phyloP scores from a whole-genome alignment of 2,888 invertebrate genomes.

The Eupithecia inturbata region DNA sequence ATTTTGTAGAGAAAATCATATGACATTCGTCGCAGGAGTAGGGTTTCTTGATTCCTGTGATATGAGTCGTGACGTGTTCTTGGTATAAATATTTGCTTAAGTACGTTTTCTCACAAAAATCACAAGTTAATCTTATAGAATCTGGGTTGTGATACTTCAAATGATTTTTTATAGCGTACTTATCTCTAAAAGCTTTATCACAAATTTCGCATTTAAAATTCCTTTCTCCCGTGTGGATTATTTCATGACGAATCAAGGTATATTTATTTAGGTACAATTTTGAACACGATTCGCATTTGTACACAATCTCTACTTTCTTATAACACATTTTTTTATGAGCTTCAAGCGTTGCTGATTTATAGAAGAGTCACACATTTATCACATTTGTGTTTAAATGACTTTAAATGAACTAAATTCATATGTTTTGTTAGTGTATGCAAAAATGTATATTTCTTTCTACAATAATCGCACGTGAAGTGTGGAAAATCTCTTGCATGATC shows the following conservation, averaged over 20 bases:
- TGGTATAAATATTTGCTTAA: not conserved
- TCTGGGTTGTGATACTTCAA: not conserved
- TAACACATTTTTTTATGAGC: not conserved
- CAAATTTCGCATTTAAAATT: conserved; percentile 7
- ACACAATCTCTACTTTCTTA: conserved; percentile 4
- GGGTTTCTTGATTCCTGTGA: not conserved
- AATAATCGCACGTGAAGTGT: conserved; percentile 5
- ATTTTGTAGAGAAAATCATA: not conserved
- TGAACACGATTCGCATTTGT: not conserved
- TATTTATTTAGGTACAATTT: not conserved
- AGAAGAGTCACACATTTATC: not conserved
- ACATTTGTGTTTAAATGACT: not conserved
- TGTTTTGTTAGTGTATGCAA: not conserved
- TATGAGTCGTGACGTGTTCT: conserved; percentile 2
- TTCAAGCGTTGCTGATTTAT: not conserved
- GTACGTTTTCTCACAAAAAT: not conserved
- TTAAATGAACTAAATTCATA: not conserved
- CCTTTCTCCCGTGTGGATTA: not conserved
- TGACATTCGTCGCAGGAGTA: not conserved
- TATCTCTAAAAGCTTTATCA: not conserved
- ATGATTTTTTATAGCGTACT: not conserved
- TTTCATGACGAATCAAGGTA: not conserved
- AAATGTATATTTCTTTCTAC: not conserved
- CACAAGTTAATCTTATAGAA: not conserved
- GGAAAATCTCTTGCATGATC: not conserved